Conservation (phyloP, 1,140 invertebrate species). For the Microplitis mediator region DNA sequence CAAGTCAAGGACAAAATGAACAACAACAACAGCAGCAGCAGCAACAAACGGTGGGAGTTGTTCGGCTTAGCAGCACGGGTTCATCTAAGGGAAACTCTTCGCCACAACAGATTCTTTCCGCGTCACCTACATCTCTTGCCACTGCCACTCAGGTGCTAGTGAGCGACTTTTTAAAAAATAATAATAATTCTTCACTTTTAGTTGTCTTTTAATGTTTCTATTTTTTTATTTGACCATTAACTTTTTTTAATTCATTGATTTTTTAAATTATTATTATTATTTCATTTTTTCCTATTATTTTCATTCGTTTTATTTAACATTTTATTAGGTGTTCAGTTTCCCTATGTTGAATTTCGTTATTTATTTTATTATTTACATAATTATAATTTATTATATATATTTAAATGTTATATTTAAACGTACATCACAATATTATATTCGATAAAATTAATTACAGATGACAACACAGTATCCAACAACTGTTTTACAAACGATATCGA, state of each 20-base stretch:
- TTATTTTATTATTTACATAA: conserved; percentile 3
- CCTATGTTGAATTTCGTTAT: conserved; percentile 58
- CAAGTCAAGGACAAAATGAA: conserved; percentile 48
- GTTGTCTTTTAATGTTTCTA: neutral
- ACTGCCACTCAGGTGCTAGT: conserved; percentile 74
- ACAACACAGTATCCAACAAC: conserved; percentile 83
- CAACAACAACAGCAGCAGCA: conserved; percentile 44
- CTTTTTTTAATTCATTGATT: neutral
- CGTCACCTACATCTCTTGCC: conserved; percentile 66
- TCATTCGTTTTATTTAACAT: conserved; percentile 7
- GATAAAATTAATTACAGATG: conserved; percentile 36
- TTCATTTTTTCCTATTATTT: neutral
- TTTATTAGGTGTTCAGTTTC: conserved; percentile 58
- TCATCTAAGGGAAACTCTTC: conserved; percentile 64
- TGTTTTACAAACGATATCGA: conserved; percentile 95
- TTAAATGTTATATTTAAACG: conserved; percentile 23
- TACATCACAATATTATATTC: conserved; percentile 3
- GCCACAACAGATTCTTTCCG: conserved; percentile 64
- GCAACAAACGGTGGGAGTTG: conserved; percentile 68
- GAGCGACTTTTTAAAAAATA: conserved; percentile 43
- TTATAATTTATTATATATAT: neutral
- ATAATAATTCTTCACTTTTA: neutral
- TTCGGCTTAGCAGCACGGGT: conserved; percentile 67
- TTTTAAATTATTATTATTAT: neutral
- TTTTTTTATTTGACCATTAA: neutral